phyloP scores from a whole-genome alignment of 2,888 invertebrate species.

The Limnephilus marmoratus region DNA sequence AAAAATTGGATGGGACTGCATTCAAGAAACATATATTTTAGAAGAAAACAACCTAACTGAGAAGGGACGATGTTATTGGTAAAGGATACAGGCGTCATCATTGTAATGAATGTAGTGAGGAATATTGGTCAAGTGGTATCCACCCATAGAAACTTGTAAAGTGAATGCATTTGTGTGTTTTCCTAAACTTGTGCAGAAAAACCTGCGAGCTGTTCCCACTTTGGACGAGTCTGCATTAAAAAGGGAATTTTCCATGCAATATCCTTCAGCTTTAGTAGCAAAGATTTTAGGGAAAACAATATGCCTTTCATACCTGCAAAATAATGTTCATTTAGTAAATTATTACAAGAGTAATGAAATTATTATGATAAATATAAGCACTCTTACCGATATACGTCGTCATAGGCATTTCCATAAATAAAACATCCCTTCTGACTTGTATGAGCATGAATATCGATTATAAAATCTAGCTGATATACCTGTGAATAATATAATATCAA shows the following conservation, averaged over 20 bases:
- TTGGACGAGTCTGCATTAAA: conserved; percentile 94
- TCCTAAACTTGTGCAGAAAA: conserved; percentile 83
- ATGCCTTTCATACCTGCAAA: conserved; percentile 91
- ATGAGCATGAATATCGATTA: conserved; percentile 96
- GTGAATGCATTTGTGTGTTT: conserved; percentile 92
- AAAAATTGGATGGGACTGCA: too few relatives aligned
- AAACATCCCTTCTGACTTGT: conserved; percentile 95
- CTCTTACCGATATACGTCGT: conserved; percentile 89
- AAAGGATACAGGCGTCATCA: conserved; percentile 97
- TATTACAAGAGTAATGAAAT: neutral
- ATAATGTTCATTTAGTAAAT: conserved; percentile 30
- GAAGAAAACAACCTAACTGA: neutral
- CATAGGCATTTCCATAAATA: conserved; percentile 95
- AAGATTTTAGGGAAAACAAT: conserved; percentile 96
- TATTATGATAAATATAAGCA: conserved; percentile 7
- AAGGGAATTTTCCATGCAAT: conserved; percentile 89
- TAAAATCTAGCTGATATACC: conserved; percentile 88
- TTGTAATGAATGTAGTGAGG: conserved; percentile 90
- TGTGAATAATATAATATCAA: neutral
- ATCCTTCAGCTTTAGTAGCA: conserved; percentile 92
- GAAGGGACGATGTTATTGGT: neutral
- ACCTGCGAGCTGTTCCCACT: conserved; percentile 92
- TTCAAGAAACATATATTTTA: too few relatives aligned
- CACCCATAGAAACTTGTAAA: conserved; percentile 93
- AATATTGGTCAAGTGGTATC: conserved; percentile 85